Evolutionary conservation across 2,797 vertebrate genomes (phyloP).

Genomic region (Sebastiscus tertius): DNA sequence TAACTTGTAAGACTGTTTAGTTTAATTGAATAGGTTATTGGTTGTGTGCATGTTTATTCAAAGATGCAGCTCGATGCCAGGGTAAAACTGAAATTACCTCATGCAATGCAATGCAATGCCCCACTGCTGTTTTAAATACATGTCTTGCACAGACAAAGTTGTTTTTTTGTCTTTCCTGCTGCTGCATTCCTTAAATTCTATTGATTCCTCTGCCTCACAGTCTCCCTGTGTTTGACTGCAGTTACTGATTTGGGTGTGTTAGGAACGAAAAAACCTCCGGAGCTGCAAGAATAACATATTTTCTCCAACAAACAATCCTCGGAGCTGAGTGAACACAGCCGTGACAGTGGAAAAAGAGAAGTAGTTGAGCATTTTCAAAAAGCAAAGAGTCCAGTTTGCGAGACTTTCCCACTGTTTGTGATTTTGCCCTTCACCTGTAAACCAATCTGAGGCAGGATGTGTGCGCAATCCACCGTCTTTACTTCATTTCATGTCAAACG

Average conservation of each 20-base stretch:
- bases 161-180: neutral
- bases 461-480: neutral
- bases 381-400: neutral
- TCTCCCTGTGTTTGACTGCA: constrained; percentile 13
- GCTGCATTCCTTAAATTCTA: constrained; percentile 59
- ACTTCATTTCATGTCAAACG: neutral
- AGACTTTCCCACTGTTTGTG: neutral
- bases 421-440: neutral
- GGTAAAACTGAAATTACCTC: constrained; percentile 4
- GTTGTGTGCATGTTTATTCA: constrained; percentile 7
- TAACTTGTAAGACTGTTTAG: neutral
- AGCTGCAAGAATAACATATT: constrained; percentile 9
- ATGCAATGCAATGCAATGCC: neutral
- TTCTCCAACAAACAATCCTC: constrained; percentile 15
- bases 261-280: constrained; percentile 6
- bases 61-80: neutral
- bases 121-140: neutral
- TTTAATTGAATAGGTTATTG: neutral
- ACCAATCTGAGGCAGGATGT: neutral
- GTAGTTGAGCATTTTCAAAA: neutral
- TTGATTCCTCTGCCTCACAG: constrained; percentile 24
- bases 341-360: neutral
- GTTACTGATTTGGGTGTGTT: constrained; percentile 5
- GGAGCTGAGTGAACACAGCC: constrained; percentile 3
- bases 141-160: constrained; percentile 1